phyloP scores from a whole-genome alignment of 2,797 vertebrate genomes.

The Toxotes lorentzi region DNA sequence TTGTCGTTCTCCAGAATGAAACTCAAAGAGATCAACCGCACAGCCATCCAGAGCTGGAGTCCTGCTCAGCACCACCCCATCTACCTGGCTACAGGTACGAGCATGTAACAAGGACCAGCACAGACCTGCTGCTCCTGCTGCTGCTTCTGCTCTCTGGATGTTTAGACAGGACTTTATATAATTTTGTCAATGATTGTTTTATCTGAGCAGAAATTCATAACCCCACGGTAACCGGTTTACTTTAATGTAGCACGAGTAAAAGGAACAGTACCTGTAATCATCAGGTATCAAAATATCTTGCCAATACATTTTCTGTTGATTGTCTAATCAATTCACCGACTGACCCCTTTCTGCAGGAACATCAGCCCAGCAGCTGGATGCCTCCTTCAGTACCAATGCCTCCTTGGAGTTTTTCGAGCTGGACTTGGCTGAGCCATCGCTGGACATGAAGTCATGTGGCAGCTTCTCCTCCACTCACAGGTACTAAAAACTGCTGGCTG shows the following conservation, averaged over 20 bases:
- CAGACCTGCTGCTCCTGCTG: constrained; percentile 15
- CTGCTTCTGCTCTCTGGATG: not conserved
- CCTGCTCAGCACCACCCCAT: constrained; percentile 95
- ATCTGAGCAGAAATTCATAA: too few relatives aligned
- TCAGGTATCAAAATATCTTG: too few relatives aligned
- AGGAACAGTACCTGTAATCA: too few relatives aligned
- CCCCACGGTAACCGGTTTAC: too few relatives aligned
- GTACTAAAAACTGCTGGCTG: constrained; percentile 67
- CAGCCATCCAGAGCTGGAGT: constrained; percentile 98
- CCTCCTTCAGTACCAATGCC: constrained; percentile 96
- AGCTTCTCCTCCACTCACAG: constrained; percentile 92
- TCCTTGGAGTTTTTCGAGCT: constrained; percentile 96
- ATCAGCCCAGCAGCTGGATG: constrained; percentile 97
- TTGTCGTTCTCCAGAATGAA: constrained; percentile 88
- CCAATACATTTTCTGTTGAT: too few relatives aligned
- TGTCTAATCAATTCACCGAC: not conserved
- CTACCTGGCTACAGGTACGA: constrained; percentile 93
- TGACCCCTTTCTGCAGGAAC: constrained; percentile 86
- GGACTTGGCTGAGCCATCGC: constrained; percentile 90
- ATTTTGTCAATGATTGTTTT: not conserved
- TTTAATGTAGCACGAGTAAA: not conserved
- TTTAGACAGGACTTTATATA: not conserved
- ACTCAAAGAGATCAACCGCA: constrained; percentile 96
- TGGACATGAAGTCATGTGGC: constrained; percentile 96
- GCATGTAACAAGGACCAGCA: not conserved